These are phyloP conservation scores for Bombyx mandarina DNA, from an alignment of 1,140 invertebrate genomes.

Conservation along the genomic window DNA sequence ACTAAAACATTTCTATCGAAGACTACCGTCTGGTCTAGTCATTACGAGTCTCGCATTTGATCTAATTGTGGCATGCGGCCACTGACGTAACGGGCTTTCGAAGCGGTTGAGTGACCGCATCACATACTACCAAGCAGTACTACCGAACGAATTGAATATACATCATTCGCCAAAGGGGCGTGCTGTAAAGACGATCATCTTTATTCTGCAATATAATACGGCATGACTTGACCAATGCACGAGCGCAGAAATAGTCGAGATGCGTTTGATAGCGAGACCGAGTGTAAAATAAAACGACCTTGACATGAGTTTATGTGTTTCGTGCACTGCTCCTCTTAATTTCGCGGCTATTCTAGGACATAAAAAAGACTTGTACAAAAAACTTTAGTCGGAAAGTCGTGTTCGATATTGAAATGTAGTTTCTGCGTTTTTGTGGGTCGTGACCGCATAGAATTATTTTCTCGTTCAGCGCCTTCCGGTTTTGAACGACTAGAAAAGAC, in stretches of 20 bases:
- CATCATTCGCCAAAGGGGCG: slow-evolving; percentile 18
- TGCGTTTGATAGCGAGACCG: slow-evolving; percentile 13
- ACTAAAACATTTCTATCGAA: slow-evolving; percentile 42
- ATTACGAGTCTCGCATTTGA: slow-evolving; percentile 45
- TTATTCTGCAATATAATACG: slow-evolving; percentile 28
- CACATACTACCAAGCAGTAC: slow-evolving; percentile 34
- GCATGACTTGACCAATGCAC: slow-evolving; percentile 23
- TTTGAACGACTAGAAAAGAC: too few species aligned
- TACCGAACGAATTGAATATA: slow-evolving; percentile 25
- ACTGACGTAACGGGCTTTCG: slow-evolving; percentile 51
- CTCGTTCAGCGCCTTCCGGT: too few species aligned
- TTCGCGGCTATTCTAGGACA: too few species aligned
- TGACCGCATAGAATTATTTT: too few species aligned
- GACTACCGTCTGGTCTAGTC: slow-evolving; percentile 44
- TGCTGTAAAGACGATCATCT: slow-evolving; percentile 17
- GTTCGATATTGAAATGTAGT: too few species aligned
- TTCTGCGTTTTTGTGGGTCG: too few species aligned
- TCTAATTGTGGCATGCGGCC: slow-evolving; percentile 58
- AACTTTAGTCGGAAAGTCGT: too few species aligned
- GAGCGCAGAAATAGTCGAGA: slow-evolving; percentile 20
- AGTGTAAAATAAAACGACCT: slow-evolving; percentile 14
- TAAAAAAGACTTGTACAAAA: too few species aligned
- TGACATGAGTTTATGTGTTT: slow-evolving; percentile 11
- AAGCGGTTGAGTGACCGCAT: slow-evolving; percentile 50
- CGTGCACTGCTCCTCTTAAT: too few species aligned